Base-by-base conservation (phyloP, 53 echinoderm and acorn worm genomes). In the Apostichopus leukothele region DNA sequence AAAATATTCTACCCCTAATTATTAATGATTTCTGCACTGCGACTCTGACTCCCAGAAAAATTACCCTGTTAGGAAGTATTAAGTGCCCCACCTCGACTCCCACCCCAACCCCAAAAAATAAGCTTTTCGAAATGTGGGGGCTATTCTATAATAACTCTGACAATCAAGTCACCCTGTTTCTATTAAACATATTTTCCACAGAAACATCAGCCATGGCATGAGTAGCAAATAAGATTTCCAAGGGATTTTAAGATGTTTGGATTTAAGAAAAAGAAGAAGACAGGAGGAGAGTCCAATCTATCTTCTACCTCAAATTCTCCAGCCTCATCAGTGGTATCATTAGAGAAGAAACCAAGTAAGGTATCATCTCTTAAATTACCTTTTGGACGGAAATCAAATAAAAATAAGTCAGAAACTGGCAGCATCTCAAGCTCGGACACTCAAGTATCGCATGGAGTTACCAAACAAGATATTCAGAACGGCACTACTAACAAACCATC, bases 181-280 rank as follows among this genome's bases (percentile, higher is more conserved):
- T 39, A 39, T 39, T 3, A 3, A 39, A 39, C 39, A 39, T 39
- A 3, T 8, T 57, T 57, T 57, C 1, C 57, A 57, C 57, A 57
- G 57, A 71, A 71, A n/a, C 14, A 71, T 16, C 18, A 18, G 71
- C 71, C 71, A 71, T 39, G 39, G 39, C 39, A 39, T 71, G 20
- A 71, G 18, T 71, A n/a, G 20, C n/a, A 18, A 6, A 19, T 71
- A 5, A 71, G 71, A 18, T 16, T 71, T 19, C 39, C 39, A 71
- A 71, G 68, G 0, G 68, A 14, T 68, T 19, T 5, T 5, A 85
- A 67, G 67, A 85, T 85, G 85, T 85, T 85, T 85, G 85, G 85
- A 60, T 85, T 85, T 59, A 85, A 67, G 50, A 85, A 85, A 59
- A 85, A 85, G 50, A 85, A 85, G 68, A 85, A 85, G 66, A 25